Base-by-base conservation (phyloP, 2,888 invertebrate species). In the Hypena proboscidalis region DNA sequence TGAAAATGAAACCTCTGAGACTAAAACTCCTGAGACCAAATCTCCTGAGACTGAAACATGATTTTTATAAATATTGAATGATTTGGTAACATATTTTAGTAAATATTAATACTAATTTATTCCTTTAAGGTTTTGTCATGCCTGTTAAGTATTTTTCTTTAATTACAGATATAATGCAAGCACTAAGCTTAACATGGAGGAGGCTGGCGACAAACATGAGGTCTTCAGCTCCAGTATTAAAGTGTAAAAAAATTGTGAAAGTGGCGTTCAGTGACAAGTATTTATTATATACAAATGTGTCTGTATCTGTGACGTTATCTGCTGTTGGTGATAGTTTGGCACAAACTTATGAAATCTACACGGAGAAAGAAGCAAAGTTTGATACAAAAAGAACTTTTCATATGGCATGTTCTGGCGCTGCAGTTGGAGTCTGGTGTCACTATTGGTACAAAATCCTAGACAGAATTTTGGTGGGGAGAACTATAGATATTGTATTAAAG, bases 371-470 rank as follows among this genome's bases (percentile, higher is more conserved):
- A 55, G 85, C 92, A 2, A 80, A 81, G 52, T 95, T 93, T 92
- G 93, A 95, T 67, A 60, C 70, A 7, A 86, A 73, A 50, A 91
- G 98, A 58, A 96, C 96, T 2, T 77, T 88, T 40, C 94, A 96
- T 50, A 97, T 98, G 95, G 94, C 94, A 1, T 87, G 94, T 37
- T 95, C 97, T 4, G 98, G 98, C 3, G 90, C 95, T 22, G 93
- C 95, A 0, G 93, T 97, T 1, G 98, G 98, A 15, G 85, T 96
- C 1, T 80, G 97, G 7, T 96, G 97, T 67, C 98, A 98, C 73
- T 94, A 94, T 74, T 98, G 98, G 97, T 98, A 98, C 77, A 93
- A 94, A 70, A 91, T 94, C 58, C 86, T 98, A 64, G 98, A 98
- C 74, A 91, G 85, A 47, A 91, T 92, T 68, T 83, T 97, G 30